phyloP scores from a whole-genome alignment of 2,888 invertebrate species.

The Eristalinus aeneus region DNA sequence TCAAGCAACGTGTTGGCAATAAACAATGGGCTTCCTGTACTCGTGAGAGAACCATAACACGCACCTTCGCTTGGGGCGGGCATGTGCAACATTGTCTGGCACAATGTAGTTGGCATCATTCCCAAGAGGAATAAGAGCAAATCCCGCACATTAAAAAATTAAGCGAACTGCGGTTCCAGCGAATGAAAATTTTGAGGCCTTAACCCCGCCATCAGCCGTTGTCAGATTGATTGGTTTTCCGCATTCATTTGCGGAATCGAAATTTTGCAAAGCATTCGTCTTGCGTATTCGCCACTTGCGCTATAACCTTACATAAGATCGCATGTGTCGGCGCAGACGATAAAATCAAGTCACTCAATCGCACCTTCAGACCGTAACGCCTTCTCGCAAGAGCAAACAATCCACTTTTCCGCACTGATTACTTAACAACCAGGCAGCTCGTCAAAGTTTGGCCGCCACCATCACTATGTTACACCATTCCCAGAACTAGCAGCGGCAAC shows the following conservation, averaged over 20 bases:
- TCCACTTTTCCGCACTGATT: conserved; percentile 9
- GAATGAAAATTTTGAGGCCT: too few species aligned
- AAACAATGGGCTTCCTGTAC: too few species aligned
- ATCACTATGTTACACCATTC: not conserved
- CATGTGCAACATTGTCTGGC: too few species aligned
- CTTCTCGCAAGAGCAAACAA: not conserved
- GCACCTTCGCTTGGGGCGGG: too few species aligned
- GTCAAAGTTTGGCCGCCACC: not conserved
- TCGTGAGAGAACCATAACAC: too few species aligned
- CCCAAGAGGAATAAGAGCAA: too few species aligned
- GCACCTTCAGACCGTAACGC: conserved; percentile 17
- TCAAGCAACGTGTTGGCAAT: too few species aligned
- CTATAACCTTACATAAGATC: conserved; percentile 5
- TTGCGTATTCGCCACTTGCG: conserved; percentile 5
- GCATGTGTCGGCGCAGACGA: not conserved
- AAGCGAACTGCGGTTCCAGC: too few species aligned
- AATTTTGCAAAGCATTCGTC: not conserved
- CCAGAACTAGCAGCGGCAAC: not conserved
- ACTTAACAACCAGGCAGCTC: not conserved
- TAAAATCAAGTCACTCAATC: conserved; percentile 33
- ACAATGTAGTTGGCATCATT: too few species aligned
- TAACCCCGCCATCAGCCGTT: not conserved
- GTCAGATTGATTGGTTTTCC: not conserved
- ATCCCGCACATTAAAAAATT: too few species aligned
- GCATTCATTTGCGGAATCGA: not conserved